A percentile compares a stretch with the other conserved stretches of the same genome.
phyloP scores from a whole-genome alignment of 2,113 vertebrate genomes.

The Panthera uncia region DNA sequence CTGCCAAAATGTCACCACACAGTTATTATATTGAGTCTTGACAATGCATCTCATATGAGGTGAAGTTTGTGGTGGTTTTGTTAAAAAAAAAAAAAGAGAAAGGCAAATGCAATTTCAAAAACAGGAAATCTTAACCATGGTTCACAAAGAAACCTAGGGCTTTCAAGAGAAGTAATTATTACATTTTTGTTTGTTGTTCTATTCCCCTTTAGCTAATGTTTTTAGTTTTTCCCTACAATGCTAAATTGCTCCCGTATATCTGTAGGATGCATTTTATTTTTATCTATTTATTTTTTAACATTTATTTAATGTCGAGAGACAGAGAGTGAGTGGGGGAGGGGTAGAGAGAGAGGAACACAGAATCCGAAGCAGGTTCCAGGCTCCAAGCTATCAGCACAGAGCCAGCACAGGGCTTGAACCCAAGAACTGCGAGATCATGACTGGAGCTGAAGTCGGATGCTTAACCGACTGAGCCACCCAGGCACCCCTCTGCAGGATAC shows the following conservation, averaged over 20 bases:
- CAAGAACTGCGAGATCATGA: too few relatives aligned
- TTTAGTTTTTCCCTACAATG: not conserved
- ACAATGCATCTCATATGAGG: slow-evolving; percentile 17
- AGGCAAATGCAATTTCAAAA: slow-evolving; percentile 29
- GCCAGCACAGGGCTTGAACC: too few relatives aligned
- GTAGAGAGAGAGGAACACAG: too few relatives aligned
- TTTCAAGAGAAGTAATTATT: slow-evolving; percentile 52
- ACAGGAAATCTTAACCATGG: not conserved
- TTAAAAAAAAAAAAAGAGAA: not conserved
- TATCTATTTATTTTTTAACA: too few relatives aligned
- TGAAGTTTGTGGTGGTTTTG: not conserved
- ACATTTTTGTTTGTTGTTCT: slow-evolving; percentile 27
- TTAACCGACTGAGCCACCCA: too few relatives aligned
- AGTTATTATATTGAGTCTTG: slow-evolving; percentile 27
- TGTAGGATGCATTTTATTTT: not conserved
- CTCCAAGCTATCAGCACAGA: too few relatives aligned
- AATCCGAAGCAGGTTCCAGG: too few relatives aligned
- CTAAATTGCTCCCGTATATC: not conserved
- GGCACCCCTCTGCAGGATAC: not conserved
- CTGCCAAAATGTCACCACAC: slow-evolving; percentile 4
- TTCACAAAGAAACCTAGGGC: not conserved
- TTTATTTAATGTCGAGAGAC: too few relatives aligned
- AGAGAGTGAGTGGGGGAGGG: too few relatives aligned
- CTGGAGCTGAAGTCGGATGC: too few relatives aligned
- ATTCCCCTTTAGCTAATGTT: not conserved